These are phyloP conservation scores for Phalacrocorax pelagicus DNA, from an alignment of 2,113 vertebrate genomes.

Conservation along the genomic window DNA sequence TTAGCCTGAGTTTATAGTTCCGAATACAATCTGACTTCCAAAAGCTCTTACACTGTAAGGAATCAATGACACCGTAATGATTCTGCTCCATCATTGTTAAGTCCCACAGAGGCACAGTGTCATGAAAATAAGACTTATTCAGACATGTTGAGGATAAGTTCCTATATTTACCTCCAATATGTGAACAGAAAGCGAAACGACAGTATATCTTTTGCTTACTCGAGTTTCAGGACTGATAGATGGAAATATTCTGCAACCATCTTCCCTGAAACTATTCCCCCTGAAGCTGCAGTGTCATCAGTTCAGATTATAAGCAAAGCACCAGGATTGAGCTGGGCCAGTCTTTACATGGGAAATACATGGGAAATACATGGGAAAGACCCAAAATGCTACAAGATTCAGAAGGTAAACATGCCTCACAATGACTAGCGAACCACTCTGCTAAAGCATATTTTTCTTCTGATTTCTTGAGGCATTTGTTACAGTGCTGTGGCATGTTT, in stretches of 20 bases:
- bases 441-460: not conserved
- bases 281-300: not conserved
- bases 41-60: not conserved
- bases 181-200: accelerated
- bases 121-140: constrained; percentile 43
- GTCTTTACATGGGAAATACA: not conserved
- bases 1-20: not conserved
- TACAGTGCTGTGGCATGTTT: not conserved
- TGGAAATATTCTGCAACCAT: not conserved
- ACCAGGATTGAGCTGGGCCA: not conserved
- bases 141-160: not conserved
- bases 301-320: not conserved
- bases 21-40: constrained; percentile 17
- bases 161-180: not conserved
- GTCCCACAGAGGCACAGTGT: not conserved
- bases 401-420: accelerated
- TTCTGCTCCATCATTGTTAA: constrained; percentile 26
- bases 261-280: not conserved
- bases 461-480: not conserved
- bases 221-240: not conserved
- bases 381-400: not conserved
- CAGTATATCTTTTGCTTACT: not conserved
- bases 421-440: not conserved
- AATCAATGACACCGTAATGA: not conserved
- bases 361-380: not conserved